These are phyloP conservation scores for Callorhinus ursinus DNA, from an alignment of 2,113 vertebrate genomes.

Conservation along the genomic window DNA sequence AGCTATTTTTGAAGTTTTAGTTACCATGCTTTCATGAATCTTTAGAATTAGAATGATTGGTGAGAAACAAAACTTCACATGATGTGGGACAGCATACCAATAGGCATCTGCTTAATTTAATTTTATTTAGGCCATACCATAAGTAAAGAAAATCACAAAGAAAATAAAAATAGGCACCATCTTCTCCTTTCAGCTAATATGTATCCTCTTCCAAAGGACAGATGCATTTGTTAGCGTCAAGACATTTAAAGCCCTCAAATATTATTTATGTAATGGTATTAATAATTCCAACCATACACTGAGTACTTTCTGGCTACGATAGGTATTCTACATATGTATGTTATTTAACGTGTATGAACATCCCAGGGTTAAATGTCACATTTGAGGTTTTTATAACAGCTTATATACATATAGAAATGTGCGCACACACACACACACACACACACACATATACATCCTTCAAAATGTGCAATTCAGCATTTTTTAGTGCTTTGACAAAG, in stretches of 20 bases:
- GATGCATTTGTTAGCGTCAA: neutral
- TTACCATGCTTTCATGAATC: neutral
- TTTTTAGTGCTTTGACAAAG: neutral
- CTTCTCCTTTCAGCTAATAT: neutral
- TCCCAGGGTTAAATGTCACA: neutral
- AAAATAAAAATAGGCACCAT: neutral
- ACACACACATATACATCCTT: neutral
- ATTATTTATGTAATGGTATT: neutral
- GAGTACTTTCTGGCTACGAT: neutral
- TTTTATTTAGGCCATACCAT: neutral
- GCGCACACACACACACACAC: neutral
- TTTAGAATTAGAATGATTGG: conserved; percentile 29
- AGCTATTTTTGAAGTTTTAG: neutral
- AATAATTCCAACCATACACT: neutral
- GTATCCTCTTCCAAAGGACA: neutral
- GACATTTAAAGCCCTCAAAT: neutral
- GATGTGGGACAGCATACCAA: neutral
- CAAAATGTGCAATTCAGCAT: neutral
- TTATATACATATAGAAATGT: neutral
- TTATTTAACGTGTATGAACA: neutral
- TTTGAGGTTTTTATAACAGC: neutral
- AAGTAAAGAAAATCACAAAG: conserved; percentile 1
- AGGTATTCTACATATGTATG: neutral
- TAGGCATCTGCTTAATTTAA: neutral
- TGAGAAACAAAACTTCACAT: neutral